Evolutionary conservation across 1,140 invertebrate species (phyloP).

Genomic region (Stegodyphus mimosarum): DNA sequence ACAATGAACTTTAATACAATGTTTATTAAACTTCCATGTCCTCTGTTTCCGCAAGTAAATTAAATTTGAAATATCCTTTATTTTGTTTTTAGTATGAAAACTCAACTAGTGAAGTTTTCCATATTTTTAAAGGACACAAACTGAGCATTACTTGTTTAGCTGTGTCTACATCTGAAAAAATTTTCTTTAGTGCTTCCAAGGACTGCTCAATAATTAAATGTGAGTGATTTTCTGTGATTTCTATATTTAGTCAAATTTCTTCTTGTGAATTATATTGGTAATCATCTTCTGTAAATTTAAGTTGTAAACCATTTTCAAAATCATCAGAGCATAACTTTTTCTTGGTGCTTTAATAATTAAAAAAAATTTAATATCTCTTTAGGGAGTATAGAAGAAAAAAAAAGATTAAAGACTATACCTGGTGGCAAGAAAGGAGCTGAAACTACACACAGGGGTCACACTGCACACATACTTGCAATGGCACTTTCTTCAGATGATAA

Average conservation of each 20-base stretch:
- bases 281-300: too few relatives aligned
- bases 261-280: not conserved
- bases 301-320: too few relatives aligned
- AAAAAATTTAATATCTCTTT: slow-evolving; percentile 9
- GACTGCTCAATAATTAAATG: slow-evolving; percentile 91
- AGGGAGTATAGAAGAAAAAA: slow-evolving; percentile 72
- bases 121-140: slow-evolving; percentile 72
- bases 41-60: too few relatives aligned
- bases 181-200: slow-evolving; percentile 87
- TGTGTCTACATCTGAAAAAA: slow-evolving; percentile 79
- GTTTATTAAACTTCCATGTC: too few relatives aligned
- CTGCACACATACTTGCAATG: slow-evolving; percentile 75
- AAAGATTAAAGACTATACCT: slow-evolving; percentile 69
- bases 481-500: slow-evolving; percentile 86
- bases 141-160: slow-evolving; percentile 84
- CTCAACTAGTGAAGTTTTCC: slow-evolving; percentile 11
- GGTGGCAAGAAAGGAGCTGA: slow-evolving; percentile 64
- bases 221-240: slow-evolving; percentile 67
- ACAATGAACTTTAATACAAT: too few relatives aligned
- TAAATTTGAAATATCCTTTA: not conserved
- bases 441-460: slow-evolving; percentile 69
- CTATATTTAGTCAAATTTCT: too few relatives aligned
- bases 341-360: too few relatives aligned
- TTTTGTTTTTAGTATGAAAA: slow-evolving; percentile 32
- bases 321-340: too few relatives aligned